These are phyloP conservation scores for Etheostoma cragini DNA, from an alignment of 2,113 vertebrate species.

Conservation along the genomic window DNA sequence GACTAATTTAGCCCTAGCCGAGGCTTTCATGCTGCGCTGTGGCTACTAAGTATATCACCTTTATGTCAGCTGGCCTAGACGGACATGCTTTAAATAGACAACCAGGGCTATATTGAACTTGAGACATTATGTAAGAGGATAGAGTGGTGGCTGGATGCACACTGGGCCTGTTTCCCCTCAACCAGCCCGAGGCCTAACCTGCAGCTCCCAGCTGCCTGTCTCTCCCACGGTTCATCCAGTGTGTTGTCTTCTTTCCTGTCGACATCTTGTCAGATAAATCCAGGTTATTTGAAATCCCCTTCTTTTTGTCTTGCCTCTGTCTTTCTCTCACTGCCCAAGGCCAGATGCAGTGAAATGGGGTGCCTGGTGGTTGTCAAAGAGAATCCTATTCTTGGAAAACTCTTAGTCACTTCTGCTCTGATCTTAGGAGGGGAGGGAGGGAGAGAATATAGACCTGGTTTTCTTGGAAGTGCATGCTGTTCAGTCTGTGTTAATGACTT, in stretches of 20 bases:
- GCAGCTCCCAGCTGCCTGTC: slow-evolving; percentile 62
- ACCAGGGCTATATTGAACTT: slow-evolving; percentile 83
- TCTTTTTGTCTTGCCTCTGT: slow-evolving; percentile 39
- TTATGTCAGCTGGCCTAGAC: slow-evolving; percentile 85
- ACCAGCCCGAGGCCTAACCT: slow-evolving; percentile 58
- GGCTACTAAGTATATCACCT: slow-evolving; percentile 85
- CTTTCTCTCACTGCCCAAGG: slow-evolving; percentile 43
- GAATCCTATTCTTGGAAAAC: slow-evolving; percentile 80
- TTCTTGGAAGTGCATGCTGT: slow-evolving; percentile 11
- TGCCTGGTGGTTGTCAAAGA: slow-evolving; percentile 71
- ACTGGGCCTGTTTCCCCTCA: slow-evolving; percentile 61
- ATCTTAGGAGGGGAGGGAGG: slow-evolving; percentile 35
- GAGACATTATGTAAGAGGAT: slow-evolving; percentile 86
- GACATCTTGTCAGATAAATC: slow-evolving; percentile 39
- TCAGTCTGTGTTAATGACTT: slow-evolving; percentile 19
- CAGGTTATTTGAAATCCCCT: slow-evolving; percentile 37
- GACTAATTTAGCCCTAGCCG: slow-evolving; percentile 82
- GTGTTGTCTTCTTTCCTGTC: slow-evolving; percentile 17
- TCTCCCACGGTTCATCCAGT: slow-evolving; percentile 38
- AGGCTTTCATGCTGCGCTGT: slow-evolving; percentile 83
- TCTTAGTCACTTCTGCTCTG: slow-evolving; percentile 72
- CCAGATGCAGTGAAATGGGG: slow-evolving; percentile 60
- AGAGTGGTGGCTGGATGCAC: slow-evolving; percentile 71
- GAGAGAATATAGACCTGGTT: slow-evolving; percentile 22
- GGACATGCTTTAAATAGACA: slow-evolving; percentile 81